phyloP scores from a whole-genome alignment of 1,140 invertebrate genomes.

The Dendrolimus kikuchii region DNA sequence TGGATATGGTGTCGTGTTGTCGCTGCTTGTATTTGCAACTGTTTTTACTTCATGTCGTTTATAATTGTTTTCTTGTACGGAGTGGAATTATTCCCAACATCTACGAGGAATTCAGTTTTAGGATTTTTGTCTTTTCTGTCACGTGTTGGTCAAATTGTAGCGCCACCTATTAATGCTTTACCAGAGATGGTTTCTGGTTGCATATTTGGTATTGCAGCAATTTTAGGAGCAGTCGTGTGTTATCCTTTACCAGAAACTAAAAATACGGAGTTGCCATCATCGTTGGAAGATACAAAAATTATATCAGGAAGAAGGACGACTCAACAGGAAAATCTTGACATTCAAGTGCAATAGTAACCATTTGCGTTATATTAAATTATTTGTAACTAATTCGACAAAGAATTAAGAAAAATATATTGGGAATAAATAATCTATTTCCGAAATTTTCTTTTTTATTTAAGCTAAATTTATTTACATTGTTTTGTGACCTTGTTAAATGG shows the following conservation, averaged over 20 bases:
- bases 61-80: conserved; percentile 72
- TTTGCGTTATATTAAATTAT: too few species aligned
- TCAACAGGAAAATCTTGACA: too few species aligned
- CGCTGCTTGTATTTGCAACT: conserved; percentile 73
- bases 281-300: conserved; percentile 32
- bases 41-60: conserved; percentile 70
- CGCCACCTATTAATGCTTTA: conserved; percentile 61
- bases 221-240: conserved; percentile 74
- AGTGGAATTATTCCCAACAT: conserved; percentile 74
- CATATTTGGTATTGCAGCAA: conserved; percentile 76
- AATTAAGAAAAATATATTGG: too few species aligned
- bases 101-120: conserved; percentile 71
- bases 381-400: too few species aligned
- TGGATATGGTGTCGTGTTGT: conserved; percentile 32
- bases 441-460: too few species aligned
- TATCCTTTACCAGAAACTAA: conserved; percentile 73
- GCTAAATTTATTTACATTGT: too few species aligned
- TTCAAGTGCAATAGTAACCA: too few species aligned
- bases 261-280: conserved; percentile 38
- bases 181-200: conserved; percentile 70
- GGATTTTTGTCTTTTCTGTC: conserved; percentile 71
- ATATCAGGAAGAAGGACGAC: conserved; percentile 8
- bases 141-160: conserved; percentile 68
- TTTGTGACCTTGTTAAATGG: too few species aligned
- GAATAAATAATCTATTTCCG: too few species aligned